Percentiles rank a stretch among this genome's conserved stretches.
Evolutionary conservation across 2,797 vertebrate species (phyloP).

Genomic region (Takifugu ocellatus): DNA sequence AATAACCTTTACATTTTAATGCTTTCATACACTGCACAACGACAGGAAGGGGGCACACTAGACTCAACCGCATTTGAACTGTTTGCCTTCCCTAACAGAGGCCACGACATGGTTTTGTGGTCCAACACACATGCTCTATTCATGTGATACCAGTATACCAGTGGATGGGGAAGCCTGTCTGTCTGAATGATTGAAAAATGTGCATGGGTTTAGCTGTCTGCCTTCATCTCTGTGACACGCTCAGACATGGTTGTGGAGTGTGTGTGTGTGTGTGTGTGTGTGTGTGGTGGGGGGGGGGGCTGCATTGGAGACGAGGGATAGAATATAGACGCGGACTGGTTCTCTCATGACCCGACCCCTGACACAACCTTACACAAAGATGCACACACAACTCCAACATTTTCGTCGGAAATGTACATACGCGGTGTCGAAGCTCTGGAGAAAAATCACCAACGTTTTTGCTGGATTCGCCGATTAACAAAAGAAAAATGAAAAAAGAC

Average conservation of each 20-base stretch:
- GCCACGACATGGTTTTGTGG: conserved; percentile 6
- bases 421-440: conserved; percentile 4
- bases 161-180: conserved; percentile 37
- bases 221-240: conserved; percentile 29
- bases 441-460: conserved; percentile 15
- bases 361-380: conserved; percentile 3
- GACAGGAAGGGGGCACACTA: too few species aligned
- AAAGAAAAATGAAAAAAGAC: conserved; percentile 1
- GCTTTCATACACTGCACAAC: too few species aligned
- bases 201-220: conserved; percentile 59
- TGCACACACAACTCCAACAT: neutral
- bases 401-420: neutral
- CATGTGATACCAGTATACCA: conserved; percentile 35
- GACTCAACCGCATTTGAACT: too few species aligned
- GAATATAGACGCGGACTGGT: conserved; percentile 20
- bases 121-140: conserved; percentile 44
- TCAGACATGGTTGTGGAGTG: conserved; percentile 13
- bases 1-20: too few species aligned
- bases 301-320: conserved; percentile 30
- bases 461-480: conserved; percentile 31
- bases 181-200: conserved; percentile 65
- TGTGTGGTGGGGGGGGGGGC: neutral
- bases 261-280: neutral
- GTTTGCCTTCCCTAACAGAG: too few species aligned
- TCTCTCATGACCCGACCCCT: conserved; percentile 4